Evolutionary conservation across 2,888 invertebrate genomes (phyloP).

Genomic region (Amiota communis): DNA sequence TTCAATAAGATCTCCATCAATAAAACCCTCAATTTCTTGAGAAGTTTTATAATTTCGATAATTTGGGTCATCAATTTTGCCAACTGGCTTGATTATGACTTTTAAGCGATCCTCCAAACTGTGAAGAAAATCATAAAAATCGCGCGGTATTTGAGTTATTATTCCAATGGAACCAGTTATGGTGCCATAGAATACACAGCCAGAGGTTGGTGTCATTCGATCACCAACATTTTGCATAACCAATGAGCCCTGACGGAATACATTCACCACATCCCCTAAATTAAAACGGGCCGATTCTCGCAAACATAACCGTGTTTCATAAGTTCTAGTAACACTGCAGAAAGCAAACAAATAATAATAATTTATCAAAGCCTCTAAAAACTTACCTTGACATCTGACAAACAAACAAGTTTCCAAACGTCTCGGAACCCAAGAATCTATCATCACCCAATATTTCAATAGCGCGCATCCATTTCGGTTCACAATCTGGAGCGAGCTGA

Average conservation of each 20-base stretch:
- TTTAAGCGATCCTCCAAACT: slow-evolving; percentile 89
- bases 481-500: slow-evolving; percentile 96
- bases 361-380: background rate
- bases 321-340: slow-evolving; percentile 92
- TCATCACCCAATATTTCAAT: slow-evolving; percentile 98
- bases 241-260: slow-evolving; percentile 93
- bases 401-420: slow-evolving; percentile 94
- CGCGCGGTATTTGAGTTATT: slow-evolving; percentile 91
- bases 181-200: slow-evolving; percentile 89
- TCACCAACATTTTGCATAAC: slow-evolving; percentile 95
- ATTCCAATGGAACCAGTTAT: slow-evolving; percentile 81
- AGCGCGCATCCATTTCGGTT: slow-evolving; percentile 99
- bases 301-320: slow-evolving; percentile 96
- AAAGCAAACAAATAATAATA: background rate
- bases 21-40: slow-evolving; percentile 93
- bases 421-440: slow-evolving; percentile 96
- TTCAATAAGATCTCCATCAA: slow-evolving; percentile 98
- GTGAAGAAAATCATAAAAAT: slow-evolving; percentile 89
- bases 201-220: slow-evolving; percentile 86
- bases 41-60: slow-evolving; percentile 94
- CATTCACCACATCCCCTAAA: slow-evolving; percentile 97
- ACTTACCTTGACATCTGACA: slow-evolving; percentile 94
- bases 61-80: slow-evolving; percentile 93
- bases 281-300: slow-evolving; percentile 96
- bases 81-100: slow-evolving; percentile 93